Base-by-base conservation (phyloP, 1,140 invertebrate genomes). In the Yoshiicerus persimilis region DNA sequence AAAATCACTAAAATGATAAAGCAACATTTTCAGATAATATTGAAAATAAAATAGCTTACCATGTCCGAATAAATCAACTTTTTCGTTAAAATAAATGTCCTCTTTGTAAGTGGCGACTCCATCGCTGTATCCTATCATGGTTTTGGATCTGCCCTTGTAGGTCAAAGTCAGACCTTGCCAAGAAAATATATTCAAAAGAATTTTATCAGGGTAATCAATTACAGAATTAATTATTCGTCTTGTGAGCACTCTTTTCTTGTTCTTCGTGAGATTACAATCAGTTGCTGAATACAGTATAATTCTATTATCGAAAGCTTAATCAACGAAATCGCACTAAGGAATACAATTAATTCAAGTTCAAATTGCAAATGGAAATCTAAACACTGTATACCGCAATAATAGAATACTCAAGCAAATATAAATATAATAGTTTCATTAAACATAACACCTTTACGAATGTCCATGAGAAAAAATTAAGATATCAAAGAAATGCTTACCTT, bases 1-100 rank as follows among this genome's bases (percentile, higher is more conserved):
- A n/a, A n/a, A n/a, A n/a, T n/a, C n/a, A n/a, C n/a, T n/a, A n/a
- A n/a, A n/a, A n/a, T n/a, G n/a, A n/a, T n/a, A n/a, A n/a, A n/a
- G n/a, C n/a, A n/a, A n/a, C n/a, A n/a, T n/a, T n/a, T n/a, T n/a
- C n/a, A n/a, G n/a, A n/a, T n/a, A n/a, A n/a, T n/a, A n/a, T n/a
- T n/a, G n/a, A 70, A 70, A 9, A 70, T 30, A 30, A 86, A 11
- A 16, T 77, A 10, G 16, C 86, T 87, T 64, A 88, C 88, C 88
- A 64, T 88, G 88, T 9, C 88, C 88, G 86, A 88, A 88, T 38
- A 88, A 86, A 84, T 88, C 88, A 36, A 88, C 41, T 88, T 83
- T 86, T 56, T 88, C 88, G 38, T 88, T 85, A 84, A 88, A 88
- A 56, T 88, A 88, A 36, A 88, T 77, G 23, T 88, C 88, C 36